Evolutionary conservation across 2,888 invertebrate species (phyloP).

Genomic region (Azorinus chamasolen): DNA sequence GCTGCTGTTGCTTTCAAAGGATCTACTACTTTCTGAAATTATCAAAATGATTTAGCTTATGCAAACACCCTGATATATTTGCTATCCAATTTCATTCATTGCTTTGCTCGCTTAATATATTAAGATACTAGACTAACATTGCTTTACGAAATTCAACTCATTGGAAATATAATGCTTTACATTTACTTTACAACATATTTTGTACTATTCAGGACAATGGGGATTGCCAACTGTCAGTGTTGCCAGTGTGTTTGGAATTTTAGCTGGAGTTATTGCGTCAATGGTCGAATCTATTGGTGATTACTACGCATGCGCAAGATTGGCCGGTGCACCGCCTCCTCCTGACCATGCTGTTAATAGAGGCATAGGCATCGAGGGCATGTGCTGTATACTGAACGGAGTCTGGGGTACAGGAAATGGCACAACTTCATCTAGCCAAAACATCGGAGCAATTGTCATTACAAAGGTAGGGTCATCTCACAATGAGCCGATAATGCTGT

Average conservation of each 20-base stretch:
- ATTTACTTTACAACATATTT: no score
- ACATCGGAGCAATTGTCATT: constrained; percentile 95
- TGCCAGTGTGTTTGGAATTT: constrained; percentile 81
- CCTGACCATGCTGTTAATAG: constrained; percentile 95
- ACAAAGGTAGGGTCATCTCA: constrained; percentile 90
- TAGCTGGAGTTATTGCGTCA: constrained; percentile 82
- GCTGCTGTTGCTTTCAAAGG: no score
- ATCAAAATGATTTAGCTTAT: no score
- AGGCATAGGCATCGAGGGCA: constrained; percentile 92
- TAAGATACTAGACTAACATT: no score
- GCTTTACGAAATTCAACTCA: no score
- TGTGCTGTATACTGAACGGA: constrained; percentile 93
- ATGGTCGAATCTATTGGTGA: constrained; percentile 63
- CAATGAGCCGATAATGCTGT: no score
- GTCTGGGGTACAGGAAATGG: constrained; percentile 95
- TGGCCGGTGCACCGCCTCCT: constrained; percentile 92
- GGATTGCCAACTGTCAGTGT: constrained; percentile 81
- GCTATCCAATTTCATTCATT: no score
- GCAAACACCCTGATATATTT: no score
- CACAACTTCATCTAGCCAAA: constrained; percentile 95
- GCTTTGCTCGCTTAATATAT: no score
- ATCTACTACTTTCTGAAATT: no score
- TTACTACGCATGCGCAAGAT: constrained; percentile 53
- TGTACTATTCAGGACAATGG: constrained; percentile 79
- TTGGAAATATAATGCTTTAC: no score